phyloP scores from a whole-genome alignment of 2,797 vertebrate genomes.

The Characodon lateralis region DNA sequence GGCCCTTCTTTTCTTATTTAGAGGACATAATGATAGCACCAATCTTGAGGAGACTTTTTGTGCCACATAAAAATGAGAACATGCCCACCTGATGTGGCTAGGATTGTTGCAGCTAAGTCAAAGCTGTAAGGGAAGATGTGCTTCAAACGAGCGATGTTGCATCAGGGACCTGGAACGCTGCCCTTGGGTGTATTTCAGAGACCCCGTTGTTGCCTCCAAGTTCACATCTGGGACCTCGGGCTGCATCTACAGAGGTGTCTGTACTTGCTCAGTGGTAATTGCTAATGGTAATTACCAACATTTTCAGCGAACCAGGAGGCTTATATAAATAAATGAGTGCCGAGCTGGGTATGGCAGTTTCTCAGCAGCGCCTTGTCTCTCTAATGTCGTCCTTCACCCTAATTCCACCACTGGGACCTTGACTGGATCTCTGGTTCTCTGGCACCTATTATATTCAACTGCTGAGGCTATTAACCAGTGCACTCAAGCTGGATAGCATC shows the following conservation, averaged over 20 bases:
- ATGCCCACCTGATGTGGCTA: conserved; percentile 11
- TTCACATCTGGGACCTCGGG: conserved; percentile 64
- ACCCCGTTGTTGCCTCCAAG: conserved; percentile 51
- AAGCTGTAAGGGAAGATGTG: conserved; percentile 47
- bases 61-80: conserved; percentile 24
- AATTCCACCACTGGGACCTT: conserved; percentile 62
- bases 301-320: conserved; percentile 71
- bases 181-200: conserved; percentile 50
- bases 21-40: conserved; percentile 62
- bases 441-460: conserved; percentile 59
- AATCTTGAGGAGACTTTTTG: conserved; percentile 40
- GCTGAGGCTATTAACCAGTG: conserved; percentile 65
- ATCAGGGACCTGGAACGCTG: conserved; percentile 37
- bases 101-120: not conserved
- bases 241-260: conserved; percentile 57
- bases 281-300: conserved; percentile 72
- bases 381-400: conserved; percentile 61
- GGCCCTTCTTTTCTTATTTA: conserved; percentile 39
- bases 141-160: conserved; percentile 36
- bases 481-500: conserved; percentile 50
- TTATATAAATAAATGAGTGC: conserved; percentile 74
- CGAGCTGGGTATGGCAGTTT: conserved; percentile 49
- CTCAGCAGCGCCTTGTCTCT: conserved; percentile 45
- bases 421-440: conserved; percentile 51
- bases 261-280: conserved; percentile 74